A percentile compares a stretch with the other conserved stretches of the same genome.
These are phyloP conservation scores for Falco berigora DNA, from an alignment of 2,797 vertebrate species.

Conservation along the genomic window DNA sequence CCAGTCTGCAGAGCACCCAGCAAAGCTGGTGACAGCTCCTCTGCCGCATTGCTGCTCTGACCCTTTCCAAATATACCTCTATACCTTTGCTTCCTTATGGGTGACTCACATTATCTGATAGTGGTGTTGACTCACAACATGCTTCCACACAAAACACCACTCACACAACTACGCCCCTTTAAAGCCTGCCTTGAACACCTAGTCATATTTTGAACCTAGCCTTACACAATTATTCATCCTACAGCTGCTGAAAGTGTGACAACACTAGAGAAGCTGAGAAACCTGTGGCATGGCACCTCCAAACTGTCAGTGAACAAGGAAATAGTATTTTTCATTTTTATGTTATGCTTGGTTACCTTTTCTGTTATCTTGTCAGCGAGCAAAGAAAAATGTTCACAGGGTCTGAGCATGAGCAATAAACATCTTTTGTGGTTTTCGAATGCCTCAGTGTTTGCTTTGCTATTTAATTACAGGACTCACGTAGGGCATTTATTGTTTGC, in stretches of 20 bases:
- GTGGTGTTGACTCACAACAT: background rate
- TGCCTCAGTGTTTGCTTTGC: background rate
- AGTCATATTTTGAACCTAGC: background rate
- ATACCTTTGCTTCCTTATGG: background rate
- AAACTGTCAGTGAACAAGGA: background rate
- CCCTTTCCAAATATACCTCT: background rate
- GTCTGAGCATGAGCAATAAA: slow-evolving; percentile 6
- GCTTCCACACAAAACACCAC: background rate
- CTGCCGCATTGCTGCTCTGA: background rate
- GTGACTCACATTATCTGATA: background rate
- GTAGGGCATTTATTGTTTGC: slow-evolving; percentile 17
- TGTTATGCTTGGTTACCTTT: background rate
- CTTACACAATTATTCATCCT: background rate
- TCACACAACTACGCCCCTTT: background rate
- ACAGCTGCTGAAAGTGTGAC: background rate
- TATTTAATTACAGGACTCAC: slow-evolving; percentile 29
- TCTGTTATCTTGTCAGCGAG: slow-evolving; percentile 20
- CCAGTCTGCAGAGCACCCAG: background rate
- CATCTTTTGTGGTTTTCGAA: slow-evolving; percentile 21
- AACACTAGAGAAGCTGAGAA: background rate
- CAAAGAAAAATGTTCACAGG: slow-evolving; percentile 1
- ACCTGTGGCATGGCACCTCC: background rate
- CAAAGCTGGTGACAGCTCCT: background rate
- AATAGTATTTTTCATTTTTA: background rate
- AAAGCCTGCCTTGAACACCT: background rate